Conservation (phyloP, 2,113 vertebrate species). For the Puntigrus tetrazona region DNA sequence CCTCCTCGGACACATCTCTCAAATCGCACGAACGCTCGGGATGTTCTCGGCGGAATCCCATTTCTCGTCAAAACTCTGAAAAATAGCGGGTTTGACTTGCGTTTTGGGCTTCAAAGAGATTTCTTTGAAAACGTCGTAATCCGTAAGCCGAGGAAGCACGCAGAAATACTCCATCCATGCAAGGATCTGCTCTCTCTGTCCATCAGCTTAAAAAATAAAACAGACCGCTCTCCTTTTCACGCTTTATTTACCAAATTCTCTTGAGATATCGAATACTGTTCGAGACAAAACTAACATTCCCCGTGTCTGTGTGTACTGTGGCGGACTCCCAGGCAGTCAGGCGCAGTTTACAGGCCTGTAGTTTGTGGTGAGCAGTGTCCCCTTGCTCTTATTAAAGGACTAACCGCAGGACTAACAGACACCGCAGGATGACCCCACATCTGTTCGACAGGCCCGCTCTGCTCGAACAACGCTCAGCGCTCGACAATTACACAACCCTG, state of each 20-base stretch:
- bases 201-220: slow-evolving; percentile 3
- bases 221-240: neutral
- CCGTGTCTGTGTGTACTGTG: slow-evolving; percentile 2
- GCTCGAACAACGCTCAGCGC: slow-evolving; percentile 65
- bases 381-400: slow-evolving; percentile 54
- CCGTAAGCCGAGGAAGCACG: slow-evolving; percentile 70
- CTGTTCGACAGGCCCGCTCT: slow-evolving; percentile 54
- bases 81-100: slow-evolving; percentile 65
- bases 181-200: neutral
- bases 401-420: slow-evolving; percentile 56
- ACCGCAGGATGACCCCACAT: slow-evolving; percentile 67
- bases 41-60: slow-evolving; percentile 53
- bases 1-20: slow-evolving; percentile 50
- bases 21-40: slow-evolving; percentile 49
- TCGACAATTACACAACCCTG: slow-evolving; percentile 73
- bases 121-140: slow-evolving; percentile 73
- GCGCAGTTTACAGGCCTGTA: slow-evolving; percentile 62
- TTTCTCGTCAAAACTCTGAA: slow-evolving; percentile 61
- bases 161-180: slow-evolving; percentile 63
- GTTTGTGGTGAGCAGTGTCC: slow-evolving; percentile 58
- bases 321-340: neutral
- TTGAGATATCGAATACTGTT: neutral
- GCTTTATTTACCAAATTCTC: neutral
- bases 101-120: slow-evolving; percentile 64
- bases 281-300: neutral